Evolutionary conservation across 35 echinoderm and acorn worm genomes (phyloP).

Genomic region (Amphiura filiformis): DNA sequence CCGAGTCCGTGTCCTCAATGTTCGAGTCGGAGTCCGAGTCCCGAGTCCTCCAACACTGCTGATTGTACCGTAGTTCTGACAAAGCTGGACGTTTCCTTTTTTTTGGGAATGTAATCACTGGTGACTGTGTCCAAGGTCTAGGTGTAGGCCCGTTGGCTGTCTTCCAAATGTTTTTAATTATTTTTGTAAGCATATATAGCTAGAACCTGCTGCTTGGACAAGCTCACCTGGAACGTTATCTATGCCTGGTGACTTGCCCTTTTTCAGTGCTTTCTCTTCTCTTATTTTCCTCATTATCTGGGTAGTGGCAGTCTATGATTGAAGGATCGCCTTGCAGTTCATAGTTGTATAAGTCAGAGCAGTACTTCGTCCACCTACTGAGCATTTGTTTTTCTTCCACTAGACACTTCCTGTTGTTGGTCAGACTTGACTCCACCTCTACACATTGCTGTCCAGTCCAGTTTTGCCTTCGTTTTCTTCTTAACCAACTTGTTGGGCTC

Average conservation of each 20-base stretch:
- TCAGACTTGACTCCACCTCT: too few relatives aligned
- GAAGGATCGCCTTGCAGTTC: neutral
- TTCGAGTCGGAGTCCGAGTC: conserved; percentile 24
- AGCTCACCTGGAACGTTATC: too few relatives aligned
- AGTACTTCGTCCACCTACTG: conserved; percentile 43
- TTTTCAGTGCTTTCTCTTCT: conserved; percentile 1
- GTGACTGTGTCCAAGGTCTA: conserved; percentile 49
- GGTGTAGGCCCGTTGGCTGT: conserved; percentile 28
- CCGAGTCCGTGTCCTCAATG: too few relatives aligned
- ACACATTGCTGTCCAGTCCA: too few relatives aligned
- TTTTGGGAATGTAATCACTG: conserved; percentile 46
- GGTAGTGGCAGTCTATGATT: neutral
- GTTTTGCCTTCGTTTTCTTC: too few relatives aligned
- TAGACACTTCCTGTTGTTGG: conserved; percentile 13
- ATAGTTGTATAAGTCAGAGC: conserved; percentile 32
- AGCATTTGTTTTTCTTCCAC: conserved; percentile 15
- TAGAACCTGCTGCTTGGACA: conserved; percentile 8
- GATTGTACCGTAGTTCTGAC: conserved; percentile 41
- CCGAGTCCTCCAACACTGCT: too few relatives aligned
- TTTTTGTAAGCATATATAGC: neutral
- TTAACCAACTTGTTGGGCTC: too few relatives aligned
- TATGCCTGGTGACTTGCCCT: too few relatives aligned
- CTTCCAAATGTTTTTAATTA: conserved; percentile 57
- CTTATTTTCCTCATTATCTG: neutral
- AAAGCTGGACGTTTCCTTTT: conserved; percentile 57